Conservation (phyloP, 2,888 invertebrate genomes). For the Heliothis peltigera region DNA sequence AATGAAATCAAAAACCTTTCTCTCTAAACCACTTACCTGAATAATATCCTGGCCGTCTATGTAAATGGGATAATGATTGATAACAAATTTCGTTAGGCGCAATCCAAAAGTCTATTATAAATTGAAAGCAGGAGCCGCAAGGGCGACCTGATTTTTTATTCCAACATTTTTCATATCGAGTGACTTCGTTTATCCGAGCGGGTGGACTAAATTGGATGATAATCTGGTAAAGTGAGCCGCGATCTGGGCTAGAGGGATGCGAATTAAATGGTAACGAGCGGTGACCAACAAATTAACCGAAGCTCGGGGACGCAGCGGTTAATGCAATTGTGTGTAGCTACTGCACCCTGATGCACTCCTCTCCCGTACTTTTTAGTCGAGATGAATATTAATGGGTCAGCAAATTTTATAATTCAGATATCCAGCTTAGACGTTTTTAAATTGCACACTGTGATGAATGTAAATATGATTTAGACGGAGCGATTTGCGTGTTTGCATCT, state of each 20-base stretch:
- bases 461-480: slow-evolving; percentile 22
- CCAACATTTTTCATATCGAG: slow-evolving; percentile 61
- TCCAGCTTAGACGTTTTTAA: slow-evolving; percentile 43
- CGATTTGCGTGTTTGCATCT: not conserved
- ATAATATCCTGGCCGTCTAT: slow-evolving; percentile 50
- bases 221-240: slow-evolving; percentile 64
- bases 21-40: slow-evolving; percentile 42
- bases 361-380: slow-evolving; percentile 51
- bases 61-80: slow-evolving; percentile 55
- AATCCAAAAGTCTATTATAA: slow-evolving; percentile 58
- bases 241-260: slow-evolving; percentile 60
- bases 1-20: slow-evolving; percentile 32
- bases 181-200: slow-evolving; percentile 62
- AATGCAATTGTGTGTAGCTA: slow-evolving; percentile 70
- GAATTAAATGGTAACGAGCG: slow-evolving; percentile 77
- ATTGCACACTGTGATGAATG: slow-evolving; percentile 31
- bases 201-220: slow-evolving; percentile 64
- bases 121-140: slow-evolving; percentile 50
- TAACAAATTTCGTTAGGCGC: slow-evolving; percentile 56
- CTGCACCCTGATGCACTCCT: slow-evolving; percentile 33
- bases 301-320: slow-evolving; percentile 65
- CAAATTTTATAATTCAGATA: slow-evolving; percentile 54
- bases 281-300: slow-evolving; percentile 78
- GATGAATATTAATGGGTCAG: slow-evolving; percentile 57
- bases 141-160: slow-evolving; percentile 57